Conservation (phyloP, 2,113 vertebrate genomes). For the Pangasianodon gigas region DNA sequence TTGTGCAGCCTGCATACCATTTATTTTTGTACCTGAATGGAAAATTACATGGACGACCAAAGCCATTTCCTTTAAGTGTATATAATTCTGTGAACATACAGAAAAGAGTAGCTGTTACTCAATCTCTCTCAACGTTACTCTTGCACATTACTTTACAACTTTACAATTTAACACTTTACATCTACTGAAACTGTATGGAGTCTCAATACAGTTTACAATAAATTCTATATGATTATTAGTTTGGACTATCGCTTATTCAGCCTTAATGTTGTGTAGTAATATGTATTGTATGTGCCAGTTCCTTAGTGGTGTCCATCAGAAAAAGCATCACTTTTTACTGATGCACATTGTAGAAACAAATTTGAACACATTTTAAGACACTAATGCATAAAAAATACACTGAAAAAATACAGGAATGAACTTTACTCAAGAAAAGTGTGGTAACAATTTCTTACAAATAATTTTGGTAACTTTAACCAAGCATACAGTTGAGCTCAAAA, state of each 20-base stretch:
- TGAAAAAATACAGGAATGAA: background rate
- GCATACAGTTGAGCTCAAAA: no score
- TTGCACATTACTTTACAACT: background rate
- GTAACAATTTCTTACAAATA: background rate
- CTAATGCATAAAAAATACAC: background rate
- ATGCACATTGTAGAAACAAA: background rate
- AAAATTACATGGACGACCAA: constrained; percentile 86
- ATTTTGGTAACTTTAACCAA: background rate
- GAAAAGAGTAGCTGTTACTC: background rate
- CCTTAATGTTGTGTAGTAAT: background rate
- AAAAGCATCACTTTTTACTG: no score
- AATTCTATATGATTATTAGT: background rate
- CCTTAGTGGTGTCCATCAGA: no score
- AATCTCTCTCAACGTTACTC: background rate
- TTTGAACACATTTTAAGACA: background rate
- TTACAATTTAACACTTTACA: background rate
- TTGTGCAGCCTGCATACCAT: constrained; percentile 86
- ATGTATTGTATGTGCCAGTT: no score
- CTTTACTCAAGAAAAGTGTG: background rate
- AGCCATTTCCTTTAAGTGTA: constrained; percentile 82
- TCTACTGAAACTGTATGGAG: background rate
- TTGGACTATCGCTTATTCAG: background rate
- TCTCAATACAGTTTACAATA: background rate
- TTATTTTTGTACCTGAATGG: constrained; percentile 84
- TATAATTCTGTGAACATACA: constrained; percentile 77